Evolutionary conservation across 1,140 invertebrate genomes (phyloP), one percentile per base, ranked within the genome.

Genomic region (Rhopalosiphum maidis): DNA sequence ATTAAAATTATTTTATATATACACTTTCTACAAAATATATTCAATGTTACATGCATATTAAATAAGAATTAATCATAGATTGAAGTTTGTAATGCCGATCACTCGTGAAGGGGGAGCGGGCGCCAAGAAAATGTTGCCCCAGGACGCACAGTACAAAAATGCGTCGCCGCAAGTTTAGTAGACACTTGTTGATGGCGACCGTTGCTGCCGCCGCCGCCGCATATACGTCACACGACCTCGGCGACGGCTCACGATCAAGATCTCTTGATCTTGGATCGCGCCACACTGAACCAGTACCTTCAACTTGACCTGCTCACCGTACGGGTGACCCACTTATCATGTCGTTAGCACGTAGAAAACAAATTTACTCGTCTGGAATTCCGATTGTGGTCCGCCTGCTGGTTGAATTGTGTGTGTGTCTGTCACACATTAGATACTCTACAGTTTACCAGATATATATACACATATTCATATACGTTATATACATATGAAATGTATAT

Each of bases 231-330:
- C 60, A 77, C 60, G 60, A 35, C 60, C 60, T 77, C 60, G n/a
- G 30, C 30, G 60, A 77, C 60, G n/a, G 60, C 60, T 77, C 60
- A 77, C 60, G 60, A 77, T 87, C 41, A 86, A 46, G 87, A 88
- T 87, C 41, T 46, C 30, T 48, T 54, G 46, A 88, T 88, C 46
- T 54, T 35, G 8, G 25, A 86, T 30, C 48, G 35, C 51, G 87
- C 46, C 48, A 82, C 43, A 91, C 37, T 30, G 90, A 82, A 82
- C 90, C 60, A 82, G 90, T 91, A 48, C 41, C 60, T 92, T 85
- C 41, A 85, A 92, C 91, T 85, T 92, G 91, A 92, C 91, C 91
- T 51, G 60, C 60, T 83, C 90, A 82, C 68, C 77, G 68, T n/a
- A 21, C 37, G 60, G 43, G 77, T 77, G 91, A 92, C 91, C 91